These are phyloP conservation scores for Poeciliopsis paucimaculata DNA, from an alignment of 2,797 vertebrate genomes.

Conservation along the genomic window DNA sequence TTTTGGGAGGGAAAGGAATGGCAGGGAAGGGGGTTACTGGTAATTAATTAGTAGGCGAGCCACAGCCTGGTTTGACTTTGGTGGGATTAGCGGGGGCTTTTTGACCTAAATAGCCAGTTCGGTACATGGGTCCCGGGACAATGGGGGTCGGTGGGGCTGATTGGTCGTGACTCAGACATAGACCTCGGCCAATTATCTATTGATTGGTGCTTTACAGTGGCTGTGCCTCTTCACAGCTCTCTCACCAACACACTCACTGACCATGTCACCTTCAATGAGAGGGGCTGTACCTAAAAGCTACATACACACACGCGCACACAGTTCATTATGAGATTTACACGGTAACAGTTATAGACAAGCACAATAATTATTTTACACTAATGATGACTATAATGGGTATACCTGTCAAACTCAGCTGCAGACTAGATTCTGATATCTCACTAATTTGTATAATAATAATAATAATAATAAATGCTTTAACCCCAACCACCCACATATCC, in stretches of 20 bases:
- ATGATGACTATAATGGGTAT: conserved; percentile 68
- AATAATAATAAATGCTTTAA: conserved; percentile 24
- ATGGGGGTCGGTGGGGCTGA: conserved; percentile 64
- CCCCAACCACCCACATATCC: neutral
- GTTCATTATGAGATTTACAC: conserved; percentile 59
- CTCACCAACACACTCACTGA: conserved; percentile 80
- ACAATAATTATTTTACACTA: conserved; percentile 77
- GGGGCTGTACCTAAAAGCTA: conserved; percentile 21
- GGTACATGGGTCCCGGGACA: conserved; percentile 76
- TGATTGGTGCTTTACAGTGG: conserved; percentile 87
- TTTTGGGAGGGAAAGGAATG: conserved; percentile 35
- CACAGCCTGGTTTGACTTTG: conserved; percentile 74
- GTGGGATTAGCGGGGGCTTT: conserved; percentile 83
- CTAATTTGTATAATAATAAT: conserved; percentile 57
- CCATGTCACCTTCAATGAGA: conserved; percentile 81
- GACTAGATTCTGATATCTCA: conserved; percentile 49
- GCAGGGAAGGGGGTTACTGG: conserved; percentile 81
- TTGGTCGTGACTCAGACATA: conserved; percentile 84
- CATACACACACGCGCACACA: conserved; percentile 24
- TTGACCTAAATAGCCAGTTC: conserved; percentile 91
- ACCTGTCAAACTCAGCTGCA: conserved; percentile 68
- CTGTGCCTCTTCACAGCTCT: conserved; percentile 81
- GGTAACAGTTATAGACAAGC: conserved; percentile 70
- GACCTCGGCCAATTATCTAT: conserved; percentile 88
- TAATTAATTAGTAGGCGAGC: conserved; percentile 87